Percentiles rank a stretch among this genome's conserved stretches.
Conservation (phyloP, 1,140 invertebrate species). For the Trichonephila inaurata region DNA sequence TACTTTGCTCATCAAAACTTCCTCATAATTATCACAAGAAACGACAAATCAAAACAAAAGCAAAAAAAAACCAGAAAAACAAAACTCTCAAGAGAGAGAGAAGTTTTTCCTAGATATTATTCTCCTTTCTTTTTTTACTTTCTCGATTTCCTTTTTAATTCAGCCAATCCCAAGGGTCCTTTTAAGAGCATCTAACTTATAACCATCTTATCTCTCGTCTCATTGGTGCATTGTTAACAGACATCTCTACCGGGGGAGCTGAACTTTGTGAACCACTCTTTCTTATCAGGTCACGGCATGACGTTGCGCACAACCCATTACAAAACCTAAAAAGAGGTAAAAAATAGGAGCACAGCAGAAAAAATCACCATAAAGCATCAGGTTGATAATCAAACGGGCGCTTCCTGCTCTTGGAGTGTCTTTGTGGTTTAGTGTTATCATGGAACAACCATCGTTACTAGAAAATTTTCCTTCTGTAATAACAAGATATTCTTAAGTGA, state of each 20-base stretch:
- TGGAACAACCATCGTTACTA: not conserved
- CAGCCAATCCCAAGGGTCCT: conserved; percentile 45
- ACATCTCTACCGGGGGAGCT: conserved; percentile 35
- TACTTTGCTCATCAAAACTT: not conserved
- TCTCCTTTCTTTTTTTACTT: not conserved
- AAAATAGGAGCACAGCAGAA: not conserved
- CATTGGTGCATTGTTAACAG: conserved; percentile 55
- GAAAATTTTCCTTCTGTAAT: conserved; percentile 28
- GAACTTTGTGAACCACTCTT: not conserved
- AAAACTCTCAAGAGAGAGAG: not conserved
- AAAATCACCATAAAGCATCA: conserved; percentile 70
- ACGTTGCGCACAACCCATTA: conserved; percentile 37
- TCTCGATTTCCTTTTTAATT: not conserved
- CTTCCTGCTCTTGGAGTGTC: conserved; percentile 50
- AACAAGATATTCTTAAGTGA: not conserved
- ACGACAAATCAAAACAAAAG: not conserved
- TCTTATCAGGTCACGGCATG: conserved; percentile 42
- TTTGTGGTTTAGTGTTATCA: conserved; percentile 69
- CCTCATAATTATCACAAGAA: not conserved
- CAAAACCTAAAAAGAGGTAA: conserved; percentile 38
- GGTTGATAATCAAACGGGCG: conserved; percentile 68
- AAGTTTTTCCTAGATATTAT: not conserved
- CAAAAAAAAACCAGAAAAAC: not conserved
- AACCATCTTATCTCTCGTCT: conserved; percentile 61
- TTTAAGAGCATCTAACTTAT: conserved; percentile 65